phyloP scores from a whole-genome alignment of 2,113 vertebrate genomes.

The Heptranchias perlo region DNA sequence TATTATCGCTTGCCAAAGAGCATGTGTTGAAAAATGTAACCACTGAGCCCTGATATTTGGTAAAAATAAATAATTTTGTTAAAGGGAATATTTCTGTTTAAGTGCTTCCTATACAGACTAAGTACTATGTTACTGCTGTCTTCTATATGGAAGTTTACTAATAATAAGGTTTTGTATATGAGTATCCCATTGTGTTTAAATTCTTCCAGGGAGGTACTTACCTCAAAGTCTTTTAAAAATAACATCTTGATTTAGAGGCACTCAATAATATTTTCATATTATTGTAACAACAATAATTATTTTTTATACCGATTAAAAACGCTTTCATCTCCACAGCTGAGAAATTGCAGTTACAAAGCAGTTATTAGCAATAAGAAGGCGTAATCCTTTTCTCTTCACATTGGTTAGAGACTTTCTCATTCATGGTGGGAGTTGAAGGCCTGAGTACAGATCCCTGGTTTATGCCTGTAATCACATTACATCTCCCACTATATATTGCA shows the following conservation, averaged over 20 bases:
- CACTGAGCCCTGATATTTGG: not conserved
- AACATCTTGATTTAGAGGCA: not conserved
- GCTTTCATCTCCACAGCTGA: not conserved
- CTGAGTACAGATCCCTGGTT: not conserved
- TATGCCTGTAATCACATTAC: not conserved
- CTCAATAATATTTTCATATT: constrained; percentile 31
- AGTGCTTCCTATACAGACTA: not conserved
- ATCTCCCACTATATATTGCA: not conserved
- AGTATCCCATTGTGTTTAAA: not conserved
- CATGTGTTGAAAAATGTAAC: not conserved
- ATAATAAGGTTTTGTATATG: not conserved
- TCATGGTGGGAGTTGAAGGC: not conserved
- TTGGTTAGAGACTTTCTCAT: not conserved
- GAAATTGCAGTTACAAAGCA: not conserved
- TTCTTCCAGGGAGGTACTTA: not conserved
- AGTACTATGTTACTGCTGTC: not conserved
- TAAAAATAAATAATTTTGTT: not conserved
- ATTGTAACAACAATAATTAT: constrained; percentile 9
- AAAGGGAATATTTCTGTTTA: not conserved
- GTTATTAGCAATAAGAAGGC: not conserved
- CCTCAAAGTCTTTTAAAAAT: constrained; percentile 29
- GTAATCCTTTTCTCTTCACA: not conserved
- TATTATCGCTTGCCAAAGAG: not conserved
- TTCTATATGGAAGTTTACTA: not conserved
- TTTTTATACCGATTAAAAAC: not conserved